Percentiles rank a stretch among this genome's conserved stretches.
phyloP scores from a whole-genome alignment of 1,140 invertebrate species.

The Drosophila nigrodunni region DNA sequence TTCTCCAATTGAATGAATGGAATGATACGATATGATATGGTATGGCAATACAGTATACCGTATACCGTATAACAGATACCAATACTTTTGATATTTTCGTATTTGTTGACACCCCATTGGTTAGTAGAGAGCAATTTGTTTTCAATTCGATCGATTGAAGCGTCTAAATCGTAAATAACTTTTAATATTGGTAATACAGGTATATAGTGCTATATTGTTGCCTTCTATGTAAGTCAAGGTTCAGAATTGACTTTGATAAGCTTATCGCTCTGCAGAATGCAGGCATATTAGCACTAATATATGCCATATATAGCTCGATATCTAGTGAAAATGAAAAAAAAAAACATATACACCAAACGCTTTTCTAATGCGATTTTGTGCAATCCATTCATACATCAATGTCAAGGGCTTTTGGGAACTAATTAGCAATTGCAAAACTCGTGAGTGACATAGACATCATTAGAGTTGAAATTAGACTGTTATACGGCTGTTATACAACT shows the following conservation, averaged over 20 bases:
- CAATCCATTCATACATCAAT: slow-evolving; percentile 60
- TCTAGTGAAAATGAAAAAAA: background rate
- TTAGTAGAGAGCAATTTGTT: slow-evolving; percentile 15
- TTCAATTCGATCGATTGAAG: background rate
- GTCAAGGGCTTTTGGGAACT: slow-evolving; percentile 50
- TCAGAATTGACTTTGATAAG: slow-evolving; percentile 34
- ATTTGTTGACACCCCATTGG: slow-evolving; percentile 11
- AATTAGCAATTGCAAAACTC: slow-evolving; percentile 60
- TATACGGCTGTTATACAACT: slow-evolving; percentile 32
- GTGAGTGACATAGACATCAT: slow-evolving; percentile 15
- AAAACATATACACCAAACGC: background rate
- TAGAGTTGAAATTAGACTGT: slow-evolving; percentile 12
- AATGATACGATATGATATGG: slow-evolving; percentile 27
- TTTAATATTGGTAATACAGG: slow-evolving; percentile 6
- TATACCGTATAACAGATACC: background rate
- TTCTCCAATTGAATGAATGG: slow-evolving; percentile 67
- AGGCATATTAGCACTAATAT: slow-evolving; percentile 10
- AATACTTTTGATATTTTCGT: background rate
- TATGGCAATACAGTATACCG: slow-evolving; percentile 1
- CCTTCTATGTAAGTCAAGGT: slow-evolving; percentile 65
- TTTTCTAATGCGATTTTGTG: slow-evolving; percentile 6
- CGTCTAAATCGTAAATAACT: slow-evolving; percentile 31
- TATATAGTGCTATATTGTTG: background rate
- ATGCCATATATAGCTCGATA: background rate
- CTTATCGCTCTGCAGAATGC: slow-evolving; percentile 44